Evolutionary conservation across 92 coral and sea anemone species (phyloP), one percentile per base, ranked within the genome.

Genomic region (Palythoa heliodiscus): DNA sequence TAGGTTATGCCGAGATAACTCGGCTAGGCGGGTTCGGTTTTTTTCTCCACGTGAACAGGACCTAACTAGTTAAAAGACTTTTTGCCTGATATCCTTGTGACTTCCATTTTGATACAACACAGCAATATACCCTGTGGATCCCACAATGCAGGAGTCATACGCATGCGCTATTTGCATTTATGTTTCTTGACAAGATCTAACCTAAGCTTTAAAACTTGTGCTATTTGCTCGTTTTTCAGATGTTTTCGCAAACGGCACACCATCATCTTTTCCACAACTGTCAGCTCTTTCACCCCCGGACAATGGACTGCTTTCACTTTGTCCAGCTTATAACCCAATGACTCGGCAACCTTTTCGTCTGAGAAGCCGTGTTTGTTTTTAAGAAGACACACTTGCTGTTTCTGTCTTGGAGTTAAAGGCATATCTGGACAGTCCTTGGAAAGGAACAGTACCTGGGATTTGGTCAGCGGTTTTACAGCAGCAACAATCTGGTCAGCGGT

Each of bases 361-460:
- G 84, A 63, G 47, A 80, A 80, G 63, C 84, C 48, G 60, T 80
- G 4, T 7, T 66, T 47, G 11, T 80, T 80, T 66, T 73, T 82
- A n/a, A 83, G 80, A 0, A 10, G 3, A 61, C 90, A 88, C 22
- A 88, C 85, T 52, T 82, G 87, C 7, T 1, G 3, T n/a, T 58
- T 25, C 54, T 60, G 67, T 12, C 29, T 68, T 2, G 94, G 94
- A 37, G 92, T 86, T 13, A 91, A 67, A 3, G 90, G 90, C 43
- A 58, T 67, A 10, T 75, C 75, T 11, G 88, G 88, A 52, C 94
- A 91, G 53, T 83, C 35, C 20, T 87, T 90, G 87, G 87, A 81
- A 4, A 86, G 71, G 39, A 82, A 69, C 52, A 76, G 70, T 2
- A 83, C 75, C 20, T 88, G 87, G 16, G 85, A 57, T 40, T 73